Evolutionary conservation across 2,888 invertebrate genomes (phyloP), one percentile per base, ranked within the genome.

Genomic region (Nasonia oneida): DNA sequence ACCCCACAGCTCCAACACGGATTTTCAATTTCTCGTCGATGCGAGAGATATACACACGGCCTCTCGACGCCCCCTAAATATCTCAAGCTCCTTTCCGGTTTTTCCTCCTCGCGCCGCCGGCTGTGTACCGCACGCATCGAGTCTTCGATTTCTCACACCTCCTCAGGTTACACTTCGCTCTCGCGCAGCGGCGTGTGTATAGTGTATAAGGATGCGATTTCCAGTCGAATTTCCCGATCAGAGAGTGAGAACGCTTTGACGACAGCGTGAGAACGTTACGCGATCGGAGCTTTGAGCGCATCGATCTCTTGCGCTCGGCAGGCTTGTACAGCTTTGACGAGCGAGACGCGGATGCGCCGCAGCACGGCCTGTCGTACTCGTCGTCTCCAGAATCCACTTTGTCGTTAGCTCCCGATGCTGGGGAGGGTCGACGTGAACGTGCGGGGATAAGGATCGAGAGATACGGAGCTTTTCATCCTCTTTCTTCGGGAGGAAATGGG

Each of bases 161-260:
- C 73, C 81, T 73, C 81, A 29, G 61, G 42, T 81, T 73, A 73
- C 81, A 39, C 71, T n/a, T 8, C 42, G 71, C 71, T 37, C 71
- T 42, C 71, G 6, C 29, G 29, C 29, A 1, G 29, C 29, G 14
- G 67, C 67, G 33, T 33, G 23, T 33, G 10, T 42, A 42, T 42
- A 42, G 42, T 42, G 29, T 29, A 29, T 29, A 18, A 61, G 74
- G 81, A 81, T 75, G 73, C 83, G 83, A 83, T 83, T 83, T 73
- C 73, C 84, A 73, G 74, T 79, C 74, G 74, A 84, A 79, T 84
- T 84, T 84, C 84, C 83, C 77, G 57, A 81, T 74, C 73, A n/a
- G 73, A 12, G 15, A 39, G 77, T 18, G 50, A 57, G 57, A 57
- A 57, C 61, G 64, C 78, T 64, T 67, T 64, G 64, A 47, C 67